phyloP scores from a whole-genome alignment of 2,113 vertebrate species.

The Geothlypis trichas region DNA sequence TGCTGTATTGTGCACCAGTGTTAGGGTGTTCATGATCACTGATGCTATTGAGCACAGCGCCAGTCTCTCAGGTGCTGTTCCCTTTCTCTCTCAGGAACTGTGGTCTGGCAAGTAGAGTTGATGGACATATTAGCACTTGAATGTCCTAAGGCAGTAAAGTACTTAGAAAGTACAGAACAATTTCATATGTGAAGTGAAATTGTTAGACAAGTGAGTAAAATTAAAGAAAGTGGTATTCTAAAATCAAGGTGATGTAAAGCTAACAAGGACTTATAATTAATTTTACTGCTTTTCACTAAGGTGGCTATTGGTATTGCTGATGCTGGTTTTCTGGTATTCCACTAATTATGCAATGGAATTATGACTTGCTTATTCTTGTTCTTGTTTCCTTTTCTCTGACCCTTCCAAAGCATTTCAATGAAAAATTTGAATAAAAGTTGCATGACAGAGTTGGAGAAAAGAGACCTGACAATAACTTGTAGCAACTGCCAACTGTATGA shows the following conservation, averaged over 20 bases:
- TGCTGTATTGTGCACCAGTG: background rate
- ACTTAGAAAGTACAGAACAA: background rate
- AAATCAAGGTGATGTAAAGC: background rate
- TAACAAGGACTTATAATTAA: background rate
- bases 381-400: background rate
- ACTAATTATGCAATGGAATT: background rate
- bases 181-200: background rate
- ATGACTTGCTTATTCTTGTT: background rate
- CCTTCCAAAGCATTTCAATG: background rate
- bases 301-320: background rate
- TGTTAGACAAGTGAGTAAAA: background rate
- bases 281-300: background rate
- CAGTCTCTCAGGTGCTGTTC: background rate
- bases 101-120: background rate
- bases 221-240: background rate
- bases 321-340: background rate
- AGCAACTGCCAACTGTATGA: background rate
- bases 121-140: background rate
- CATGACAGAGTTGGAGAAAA: background rate
- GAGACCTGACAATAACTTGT: background rate
- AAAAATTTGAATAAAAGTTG: background rate
- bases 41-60: background rate
- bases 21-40: background rate
- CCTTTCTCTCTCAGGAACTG: background rate
- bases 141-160: background rate